Base-by-base conservation (phyloP, 2,888 invertebrate species). In the Biston betularia region DNA sequence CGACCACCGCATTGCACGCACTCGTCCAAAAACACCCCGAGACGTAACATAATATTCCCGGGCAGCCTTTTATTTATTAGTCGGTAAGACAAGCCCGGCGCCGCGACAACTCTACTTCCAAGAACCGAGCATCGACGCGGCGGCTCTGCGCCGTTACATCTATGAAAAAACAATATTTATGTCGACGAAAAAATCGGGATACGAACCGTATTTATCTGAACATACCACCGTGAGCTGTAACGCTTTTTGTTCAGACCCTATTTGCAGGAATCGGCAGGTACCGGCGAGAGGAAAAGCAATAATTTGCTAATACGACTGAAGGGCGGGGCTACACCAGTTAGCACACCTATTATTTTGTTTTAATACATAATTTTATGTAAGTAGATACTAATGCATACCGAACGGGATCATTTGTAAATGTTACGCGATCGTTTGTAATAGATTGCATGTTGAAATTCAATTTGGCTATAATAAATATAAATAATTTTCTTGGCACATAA, bases 1-100 rank as follows among this genome's bases (percentile, higher is more conserved):
- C 86, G 86, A 85, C 86, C 84, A 84, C 86, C 84, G 78, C 73
- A 54, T 59, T 80, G 82, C 87, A 85, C 82, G 83, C 87, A 82
- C 79, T 85, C 81, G 78, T 75, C 88, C 87, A 89, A 90, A 90
- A 89, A 88, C 87, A 85, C 82, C 86, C 88, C 84, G 78, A 86
- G 84, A 88, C 88, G 93, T 93, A 93, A 93, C 90, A 90, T 92
- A 93, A 93, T 93, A 93, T 93, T 92, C 89, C 92, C 90, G 86
- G 89, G 88, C 87, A 92, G 89, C 85, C 89, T 91, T 91, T 93
- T 93, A 93, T 93, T 92, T 93, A 93, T 92, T 90, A 88, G 89
- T 84, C 79, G 85, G 82, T 81, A 84, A 82, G 81, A 82, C 82
- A 74, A 75, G 79, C 71, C 82, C 85, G 92, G 92, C 93, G 93